Percentiles rank a stretch among this genome's conserved stretches.
Conservation (phyloP, 2,797 vertebrate species). For the Etheostoma perlongum region DNA sequence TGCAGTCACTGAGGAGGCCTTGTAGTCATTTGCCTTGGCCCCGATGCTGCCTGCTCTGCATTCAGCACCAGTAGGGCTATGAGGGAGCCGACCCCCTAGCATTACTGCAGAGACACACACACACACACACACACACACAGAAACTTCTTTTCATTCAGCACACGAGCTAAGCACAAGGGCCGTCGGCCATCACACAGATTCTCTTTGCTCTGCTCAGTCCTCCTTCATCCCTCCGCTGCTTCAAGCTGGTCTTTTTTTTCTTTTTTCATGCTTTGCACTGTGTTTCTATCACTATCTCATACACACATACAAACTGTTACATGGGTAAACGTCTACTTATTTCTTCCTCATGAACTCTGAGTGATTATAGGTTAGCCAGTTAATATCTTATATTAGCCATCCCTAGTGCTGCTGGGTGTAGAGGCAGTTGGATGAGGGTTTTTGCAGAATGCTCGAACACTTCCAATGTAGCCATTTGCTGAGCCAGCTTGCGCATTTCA, state of each 20-base stretch:
- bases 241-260: slow-evolving; percentile 19
- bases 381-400: background rate
- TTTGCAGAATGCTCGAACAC: slow-evolving; percentile 29
- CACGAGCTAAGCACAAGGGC: slow-evolving; percentile 72
- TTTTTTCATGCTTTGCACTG: background rate
- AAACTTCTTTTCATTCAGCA: slow-evolving; percentile 77
- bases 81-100: slow-evolving; percentile 65
- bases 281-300: background rate
- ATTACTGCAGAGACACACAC: slow-evolving; percentile 63
- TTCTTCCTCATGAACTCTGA: background rate
- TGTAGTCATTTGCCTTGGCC: slow-evolving; percentile 79
- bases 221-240: slow-evolving; percentile 32
- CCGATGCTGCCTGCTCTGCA: slow-evolving; percentile 79
- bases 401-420: slow-evolving; percentile 1
- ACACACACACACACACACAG: slow-evolving; percentile 35
- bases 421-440: slow-evolving; percentile 13
- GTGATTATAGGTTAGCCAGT: background rate
- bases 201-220: slow-evolving; percentile 53
- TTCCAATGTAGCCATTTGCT: slow-evolving; percentile 33
- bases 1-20: slow-evolving; percentile 84
- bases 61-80: slow-evolving; percentile 71
- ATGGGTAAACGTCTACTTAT: background rate
- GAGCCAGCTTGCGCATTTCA: slow-evolving; percentile 61
- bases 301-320: background rate
- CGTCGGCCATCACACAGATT: slow-evolving; percentile 69